Base-by-base conservation (phyloP, 1,140 invertebrate genomes). In the Ceratosolen fusciceps region DNA sequence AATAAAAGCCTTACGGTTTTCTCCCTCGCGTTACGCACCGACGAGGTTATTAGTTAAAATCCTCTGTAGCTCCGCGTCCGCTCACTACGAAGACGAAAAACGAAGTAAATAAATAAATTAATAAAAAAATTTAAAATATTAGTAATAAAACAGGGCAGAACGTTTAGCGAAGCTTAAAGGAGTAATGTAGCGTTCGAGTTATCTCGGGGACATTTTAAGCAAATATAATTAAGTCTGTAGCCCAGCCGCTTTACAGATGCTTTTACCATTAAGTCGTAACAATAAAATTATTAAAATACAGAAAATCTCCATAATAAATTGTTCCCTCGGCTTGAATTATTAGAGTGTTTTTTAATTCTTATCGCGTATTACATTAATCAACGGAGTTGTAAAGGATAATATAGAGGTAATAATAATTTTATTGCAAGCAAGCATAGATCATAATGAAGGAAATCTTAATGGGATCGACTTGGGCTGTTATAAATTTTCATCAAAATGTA, bases 401-500 rank as follows among this genome's bases (percentile, higher is more conserved):
- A 21, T 72, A 49, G n/a, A 37, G 67, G 52, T 72, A 62, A 73
- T 73, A 73, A 79, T 65, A 52, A 79, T 79, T 73, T 79, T 79
- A 79, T 79, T 34, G 56, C 65, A 9, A n/a, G 26, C 19, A 62
- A 62, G 47, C 70, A 73, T 73, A 73, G 43, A 73, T 73, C 56
- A 73, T 79, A 79, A 73, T 65, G 65, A 60, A 77, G 26, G 19
- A 77, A 77, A 77, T 72, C 54, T 77, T 77, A 60, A 77, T 62
- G 26, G 56, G 29, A 79, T 72, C 62, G 26, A 71, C 68, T 49
- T 71, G 62, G 52, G 52, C 21, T 8, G 24, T 12, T 29, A 54
- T 79, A 65, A 79, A 79, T 79, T 49, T 73, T 73, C 70, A 79
- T 73, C 70, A 79, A 79, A 77, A 72, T 60, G 37, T 49, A 71